phyloP scores from a whole-genome alignment of 2,888 invertebrate genomes.

The Phengaris arion region DNA sequence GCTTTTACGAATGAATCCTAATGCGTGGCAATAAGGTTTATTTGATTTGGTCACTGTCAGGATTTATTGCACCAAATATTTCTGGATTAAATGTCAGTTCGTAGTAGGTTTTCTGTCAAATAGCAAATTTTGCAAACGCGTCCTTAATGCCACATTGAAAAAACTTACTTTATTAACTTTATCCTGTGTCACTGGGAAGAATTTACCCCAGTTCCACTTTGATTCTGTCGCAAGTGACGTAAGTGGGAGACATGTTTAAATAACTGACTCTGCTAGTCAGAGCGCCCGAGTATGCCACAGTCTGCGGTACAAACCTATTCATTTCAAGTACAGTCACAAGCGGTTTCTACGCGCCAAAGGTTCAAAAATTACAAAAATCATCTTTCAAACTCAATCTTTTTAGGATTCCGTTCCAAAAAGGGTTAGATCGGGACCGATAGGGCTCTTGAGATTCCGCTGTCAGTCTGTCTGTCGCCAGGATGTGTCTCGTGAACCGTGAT shows the following conservation, averaged over 20 bases:
- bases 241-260: neutral
- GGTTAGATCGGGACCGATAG: no score
- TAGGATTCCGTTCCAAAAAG: no score
- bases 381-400: neutral
- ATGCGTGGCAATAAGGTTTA: no score
- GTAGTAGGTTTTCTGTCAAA: no score
- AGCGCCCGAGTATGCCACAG: neutral
- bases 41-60: no score
- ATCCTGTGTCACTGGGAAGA: neutral
- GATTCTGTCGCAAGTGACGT: neutral
- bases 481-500: no score
- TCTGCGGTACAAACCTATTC: neutral
- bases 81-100: no score
- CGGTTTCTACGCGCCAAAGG: neutral
- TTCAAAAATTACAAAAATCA: neutral
- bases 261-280: slow-evolving; percentile 12
- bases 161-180: neutral
- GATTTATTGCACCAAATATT: no score
- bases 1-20: no score
- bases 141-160: neutral
- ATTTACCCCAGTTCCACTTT: neutral
- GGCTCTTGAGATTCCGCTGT: no score
- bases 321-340: neutral
- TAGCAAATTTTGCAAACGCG: neutral
- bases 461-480: no score